Base-by-base conservation (phyloP, 2,797 vertebrate species). In the Hozukius guyotensis region DNA sequence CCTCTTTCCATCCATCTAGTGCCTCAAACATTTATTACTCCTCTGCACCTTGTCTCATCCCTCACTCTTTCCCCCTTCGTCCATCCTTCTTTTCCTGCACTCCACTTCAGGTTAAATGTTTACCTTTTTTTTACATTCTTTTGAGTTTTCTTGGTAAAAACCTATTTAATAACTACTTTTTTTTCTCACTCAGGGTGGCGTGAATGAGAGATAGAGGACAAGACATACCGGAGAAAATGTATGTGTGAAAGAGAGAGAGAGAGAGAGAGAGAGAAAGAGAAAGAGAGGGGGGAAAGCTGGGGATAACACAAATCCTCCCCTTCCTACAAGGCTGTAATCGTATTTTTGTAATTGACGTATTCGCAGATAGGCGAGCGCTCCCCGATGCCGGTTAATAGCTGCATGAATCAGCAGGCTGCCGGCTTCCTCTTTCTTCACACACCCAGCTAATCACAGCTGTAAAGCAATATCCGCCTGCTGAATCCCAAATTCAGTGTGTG, bases 341-440 rank as follows among this genome's bases (percentile, higher is more conserved):
- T 80, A 88, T 93, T 92, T 92, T 92, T 87, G 84, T 91, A 94
- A 94, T 84, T 91, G 93, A 91, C 86, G 71, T 86, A 88, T 92
- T 87, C 64, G 42, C 76, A 88, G 90, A 93, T 91, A 91, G 86
- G 61, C 20, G 57, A 93, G 88, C 60, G 61, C 66, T 82, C 87
- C 81, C 81, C 14, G 87, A 92, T 89, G 81, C 87, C 22, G 56
- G 75, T 85, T 92, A 93, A 93, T 89, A 90, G 89, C 82, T 64
- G 83, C 76, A 70, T 42, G 61, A 85, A 81, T 82, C 89, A 87
- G 88, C 78, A 57, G 67, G 62, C 83, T 85, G 87, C 72, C 49
- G 52, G 81, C 79, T 86, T 84, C 69, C 77, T 77, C 78, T 74
- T 86, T 84, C 84, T 85, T 81, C 72, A 79, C 9, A 53, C 78